These are phyloP conservation scores for Phania funesta DNA, from an alignment of 2,888 invertebrate species.

Conservation along the genomic window DNA sequence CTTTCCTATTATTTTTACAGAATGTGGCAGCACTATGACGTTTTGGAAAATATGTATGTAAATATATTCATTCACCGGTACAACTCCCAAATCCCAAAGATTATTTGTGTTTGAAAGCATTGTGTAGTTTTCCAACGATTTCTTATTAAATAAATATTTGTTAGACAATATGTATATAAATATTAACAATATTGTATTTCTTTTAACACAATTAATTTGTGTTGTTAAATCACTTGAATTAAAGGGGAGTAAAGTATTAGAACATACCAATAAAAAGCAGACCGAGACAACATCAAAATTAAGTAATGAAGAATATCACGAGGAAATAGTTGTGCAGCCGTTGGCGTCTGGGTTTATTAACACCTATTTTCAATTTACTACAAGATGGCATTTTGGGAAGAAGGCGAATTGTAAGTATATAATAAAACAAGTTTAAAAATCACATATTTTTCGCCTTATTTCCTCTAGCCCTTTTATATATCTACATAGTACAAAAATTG, in stretches of 20 bases:
- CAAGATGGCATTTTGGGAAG: constrained; percentile 85
- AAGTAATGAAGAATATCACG: constrained; percentile 87
- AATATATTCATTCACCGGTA: no score
- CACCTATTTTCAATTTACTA: constrained; percentile 94
- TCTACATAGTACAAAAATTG: no score
- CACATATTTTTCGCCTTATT: no score
- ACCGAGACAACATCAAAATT: not conserved
- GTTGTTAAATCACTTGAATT: constrained; percentile 11
- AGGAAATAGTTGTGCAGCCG: constrained; percentile 94
- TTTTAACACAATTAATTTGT: constrained; percentile 27
- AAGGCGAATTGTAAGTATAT: constrained; percentile 83
- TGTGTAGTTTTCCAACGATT: no score
- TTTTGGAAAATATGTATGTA: not conserved
- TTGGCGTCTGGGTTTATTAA: constrained; percentile 92
- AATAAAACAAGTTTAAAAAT: not conserved
- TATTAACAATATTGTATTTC: not conserved
- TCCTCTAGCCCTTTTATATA: no score
- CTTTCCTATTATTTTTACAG: no score
- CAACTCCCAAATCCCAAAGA: no score
- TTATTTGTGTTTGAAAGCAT: no score
- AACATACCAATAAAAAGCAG: not conserved
- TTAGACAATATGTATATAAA: constrained; percentile 5
- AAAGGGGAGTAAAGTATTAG: not conserved
- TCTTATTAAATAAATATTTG: not conserved
- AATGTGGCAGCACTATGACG: not conserved